These are phyloP conservation scores for Rhopilema esculentum DNA, from an alignment of 30 jellyfish, hydroid and myxozoan genomes.

Conservation along the genomic window DNA sequence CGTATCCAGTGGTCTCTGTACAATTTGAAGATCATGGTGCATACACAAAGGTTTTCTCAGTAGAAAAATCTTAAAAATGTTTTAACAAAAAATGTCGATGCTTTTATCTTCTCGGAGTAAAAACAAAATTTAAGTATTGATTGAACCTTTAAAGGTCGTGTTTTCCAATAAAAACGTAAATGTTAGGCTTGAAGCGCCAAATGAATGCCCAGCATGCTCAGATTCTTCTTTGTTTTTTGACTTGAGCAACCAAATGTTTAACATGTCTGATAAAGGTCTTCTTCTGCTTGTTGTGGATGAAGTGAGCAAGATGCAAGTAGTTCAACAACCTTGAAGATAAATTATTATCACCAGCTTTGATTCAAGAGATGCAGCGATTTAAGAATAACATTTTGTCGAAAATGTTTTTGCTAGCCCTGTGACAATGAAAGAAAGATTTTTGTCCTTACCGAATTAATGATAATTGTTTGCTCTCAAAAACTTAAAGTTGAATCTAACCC, in stretches of 20 bases:
- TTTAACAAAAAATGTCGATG: no score
- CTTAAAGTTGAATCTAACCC: no score
- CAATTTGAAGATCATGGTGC: not conserved
- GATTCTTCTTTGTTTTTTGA: not conserved
- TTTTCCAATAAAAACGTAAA: not conserved
- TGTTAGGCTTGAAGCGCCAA: not conserved
- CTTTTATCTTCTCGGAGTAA: not conserved
- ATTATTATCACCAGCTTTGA: not conserved
- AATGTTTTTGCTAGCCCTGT: no score
- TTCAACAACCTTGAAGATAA: not conserved
- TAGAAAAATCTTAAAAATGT: not conserved
- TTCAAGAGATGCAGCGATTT: no score
- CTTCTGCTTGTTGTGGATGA: not conserved
- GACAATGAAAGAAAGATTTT: no score
- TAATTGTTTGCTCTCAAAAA: no score
- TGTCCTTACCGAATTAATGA: no score
- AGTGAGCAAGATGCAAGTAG: not conserved
- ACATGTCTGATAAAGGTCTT: not conserved
- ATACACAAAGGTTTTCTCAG: not conserved
- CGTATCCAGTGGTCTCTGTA: no score
- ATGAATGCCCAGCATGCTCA: not conserved
- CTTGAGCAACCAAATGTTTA: not conserved
- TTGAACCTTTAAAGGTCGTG: not conserved
- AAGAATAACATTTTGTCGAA: no score
- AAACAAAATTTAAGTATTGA: not conserved